These are phyloP conservation scores for Drosophila pallidifrons DNA, from an alignment of 1,140 invertebrate species.

Conservation along the genomic window DNA sequence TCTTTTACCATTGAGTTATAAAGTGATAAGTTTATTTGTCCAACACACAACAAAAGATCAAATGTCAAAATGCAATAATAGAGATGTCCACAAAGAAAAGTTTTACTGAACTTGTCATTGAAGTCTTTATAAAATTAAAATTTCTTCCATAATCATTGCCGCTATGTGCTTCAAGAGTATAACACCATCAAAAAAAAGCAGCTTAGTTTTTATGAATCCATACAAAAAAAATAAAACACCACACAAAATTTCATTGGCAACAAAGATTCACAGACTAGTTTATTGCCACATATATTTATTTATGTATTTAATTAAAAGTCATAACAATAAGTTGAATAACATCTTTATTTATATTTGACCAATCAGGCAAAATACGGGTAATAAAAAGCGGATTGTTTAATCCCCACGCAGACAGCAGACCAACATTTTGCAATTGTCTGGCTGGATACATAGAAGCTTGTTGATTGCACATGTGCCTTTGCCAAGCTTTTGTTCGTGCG, in stretches of 20 bases:
- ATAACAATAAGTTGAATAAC: background rate
- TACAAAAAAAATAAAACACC: background rate
- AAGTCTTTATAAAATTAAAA: too few relatives aligned
- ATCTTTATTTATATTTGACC: background rate
- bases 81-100: too few relatives aligned
- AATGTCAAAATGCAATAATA: too few relatives aligned
- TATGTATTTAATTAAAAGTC: background rate
- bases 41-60: too few relatives aligned
- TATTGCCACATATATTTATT: background rate
- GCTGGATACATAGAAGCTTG: constrained; percentile 4
- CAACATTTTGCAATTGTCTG: constrained; percentile 13
- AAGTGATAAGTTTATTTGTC: too few relatives aligned
- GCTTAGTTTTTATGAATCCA: background rate
- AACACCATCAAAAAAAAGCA: too few relatives aligned
- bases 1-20: too few relatives aligned
- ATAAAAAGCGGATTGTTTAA: background rate
- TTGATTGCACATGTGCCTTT: background rate
- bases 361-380: background rate
- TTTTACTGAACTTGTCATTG: too few relatives aligned
- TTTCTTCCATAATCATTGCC: too few relatives aligned
- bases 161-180: too few relatives aligned
- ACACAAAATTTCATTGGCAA: background rate
- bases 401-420: background rate
- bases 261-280: background rate
- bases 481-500: background rate